Percentiles rank a stretch among this genome's conserved stretches.
These are phyloP conservation scores for Phoxinus phoxinus DNA, from an alignment of 2,113 vertebrate genomes.

Conservation along the genomic window DNA sequence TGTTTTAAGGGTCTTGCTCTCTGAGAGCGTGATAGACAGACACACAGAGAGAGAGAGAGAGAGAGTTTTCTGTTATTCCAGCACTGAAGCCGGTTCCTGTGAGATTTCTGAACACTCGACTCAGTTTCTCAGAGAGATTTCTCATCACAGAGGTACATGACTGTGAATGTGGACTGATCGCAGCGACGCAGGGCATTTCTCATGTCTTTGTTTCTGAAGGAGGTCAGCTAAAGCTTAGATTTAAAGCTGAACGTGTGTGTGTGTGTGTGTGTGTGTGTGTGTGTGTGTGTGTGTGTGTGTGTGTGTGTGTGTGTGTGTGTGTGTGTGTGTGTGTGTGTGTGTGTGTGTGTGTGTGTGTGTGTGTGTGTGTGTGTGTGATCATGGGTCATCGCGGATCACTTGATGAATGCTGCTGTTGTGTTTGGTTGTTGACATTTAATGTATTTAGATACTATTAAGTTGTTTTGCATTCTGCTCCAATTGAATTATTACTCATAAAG, in stretches of 20 bases:
- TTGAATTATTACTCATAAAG: conserved; percentile 5
- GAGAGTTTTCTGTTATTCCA: not conserved
- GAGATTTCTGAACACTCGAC: conserved; percentile 14
- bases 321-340: too few species aligned
- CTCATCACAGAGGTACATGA: conserved; percentile 1
- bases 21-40: conserved; percentile 29
- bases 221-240: not conserved
- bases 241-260: too few species aligned
- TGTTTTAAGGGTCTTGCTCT: conserved; percentile 17
- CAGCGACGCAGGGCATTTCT: not conserved
- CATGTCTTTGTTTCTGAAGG: conserved; percentile 5
- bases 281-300: not conserved
- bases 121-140: conserved; percentile 7
- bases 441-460: not conserved
- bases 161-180: conserved; percentile 1
- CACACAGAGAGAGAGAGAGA: conserved; percentile 1
- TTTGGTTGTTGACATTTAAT: conserved; percentile 1
- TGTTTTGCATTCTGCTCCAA: not conserved
- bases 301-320: too few species aligned
- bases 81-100: not conserved
- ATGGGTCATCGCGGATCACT: not conserved
- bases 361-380: not conserved
- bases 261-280: too few species aligned
- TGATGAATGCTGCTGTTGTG: not conserved
- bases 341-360: conserved; percentile 10